Conservation (phyloP, 2,113 vertebrate genomes). For the Cryptoleucopteryx plumbea region DNA sequence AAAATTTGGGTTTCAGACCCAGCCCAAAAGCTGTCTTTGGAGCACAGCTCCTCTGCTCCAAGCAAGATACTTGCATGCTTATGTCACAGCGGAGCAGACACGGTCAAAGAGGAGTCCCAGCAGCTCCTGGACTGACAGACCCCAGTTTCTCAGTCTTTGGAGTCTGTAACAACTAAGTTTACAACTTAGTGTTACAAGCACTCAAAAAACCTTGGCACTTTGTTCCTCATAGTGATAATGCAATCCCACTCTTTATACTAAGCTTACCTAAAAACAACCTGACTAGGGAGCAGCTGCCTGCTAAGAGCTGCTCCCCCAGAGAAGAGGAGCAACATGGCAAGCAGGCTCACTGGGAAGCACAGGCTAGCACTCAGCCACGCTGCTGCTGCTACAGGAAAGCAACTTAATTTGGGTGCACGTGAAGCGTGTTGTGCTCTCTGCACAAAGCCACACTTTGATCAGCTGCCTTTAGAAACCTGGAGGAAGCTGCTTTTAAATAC, state of each 20-base stretch:
- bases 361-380: neutral
- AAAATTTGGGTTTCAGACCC: neutral
- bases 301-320: neutral
- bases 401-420: neutral
- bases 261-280: neutral
- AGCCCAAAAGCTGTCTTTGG: neutral
- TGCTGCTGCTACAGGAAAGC: neutral
- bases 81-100: neutral
- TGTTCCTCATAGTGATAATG: neutral
- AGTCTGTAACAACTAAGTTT: neutral
- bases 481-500: neutral
- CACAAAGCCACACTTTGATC: neutral
- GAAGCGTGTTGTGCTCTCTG: neutral
- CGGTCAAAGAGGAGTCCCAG: neutral
- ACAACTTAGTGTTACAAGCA: neutral
- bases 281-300: neutral
- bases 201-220: neutral
- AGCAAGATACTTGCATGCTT: neutral
- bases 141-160: neutral
- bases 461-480: neutral
- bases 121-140: neutral
- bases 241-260: neutral
- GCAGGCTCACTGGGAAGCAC: accelerated
- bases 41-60: neutral
- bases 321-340: accelerated